These are phyloP conservation scores for Mormyrops attenuatus DNA, from an alignment of 2,797 vertebrate genomes.

Conservation along the genomic window DNA sequence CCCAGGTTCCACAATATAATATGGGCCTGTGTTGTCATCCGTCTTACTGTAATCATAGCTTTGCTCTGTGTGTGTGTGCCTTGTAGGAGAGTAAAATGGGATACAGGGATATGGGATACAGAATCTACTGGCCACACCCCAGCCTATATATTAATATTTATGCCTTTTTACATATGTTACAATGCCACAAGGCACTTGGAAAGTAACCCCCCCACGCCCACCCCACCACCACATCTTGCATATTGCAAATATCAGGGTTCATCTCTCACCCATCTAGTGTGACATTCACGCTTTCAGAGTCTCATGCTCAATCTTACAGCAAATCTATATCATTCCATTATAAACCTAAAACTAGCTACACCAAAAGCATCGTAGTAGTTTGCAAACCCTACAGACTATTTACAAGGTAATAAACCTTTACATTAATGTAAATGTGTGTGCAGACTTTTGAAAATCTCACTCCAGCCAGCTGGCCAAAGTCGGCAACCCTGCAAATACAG, in stretches of 20 bases:
- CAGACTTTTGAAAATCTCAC: neutral
- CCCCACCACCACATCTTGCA: neutral
- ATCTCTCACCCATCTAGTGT: no score
- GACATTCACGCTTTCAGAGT: neutral
- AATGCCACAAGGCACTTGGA: conserved; percentile 27
- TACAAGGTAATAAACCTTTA: no score
- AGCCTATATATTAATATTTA: conserved; percentile 71
- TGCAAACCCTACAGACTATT: no score
- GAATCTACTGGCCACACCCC: conserved; percentile 46
- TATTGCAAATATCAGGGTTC: neutral
- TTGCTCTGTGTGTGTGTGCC: neutral
- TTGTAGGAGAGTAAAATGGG: neutral
- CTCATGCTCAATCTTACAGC: neutral
- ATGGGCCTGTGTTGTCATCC: neutral
- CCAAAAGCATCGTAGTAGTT: no score
- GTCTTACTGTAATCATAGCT: neutral
- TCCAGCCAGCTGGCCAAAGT: neutral
- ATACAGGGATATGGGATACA: conserved; percentile 34
- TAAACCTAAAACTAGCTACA: neutral
- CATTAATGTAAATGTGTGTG: no score
- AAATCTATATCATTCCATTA: neutral
- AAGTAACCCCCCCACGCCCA: no score
- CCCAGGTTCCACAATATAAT: neutral
- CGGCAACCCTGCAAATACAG: neutral
- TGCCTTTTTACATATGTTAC: conserved; percentile 73